Evolutionary conservation across 1,140 invertebrate genomes (phyloP).

Genomic region (Melanaphis sacchari): DNA sequence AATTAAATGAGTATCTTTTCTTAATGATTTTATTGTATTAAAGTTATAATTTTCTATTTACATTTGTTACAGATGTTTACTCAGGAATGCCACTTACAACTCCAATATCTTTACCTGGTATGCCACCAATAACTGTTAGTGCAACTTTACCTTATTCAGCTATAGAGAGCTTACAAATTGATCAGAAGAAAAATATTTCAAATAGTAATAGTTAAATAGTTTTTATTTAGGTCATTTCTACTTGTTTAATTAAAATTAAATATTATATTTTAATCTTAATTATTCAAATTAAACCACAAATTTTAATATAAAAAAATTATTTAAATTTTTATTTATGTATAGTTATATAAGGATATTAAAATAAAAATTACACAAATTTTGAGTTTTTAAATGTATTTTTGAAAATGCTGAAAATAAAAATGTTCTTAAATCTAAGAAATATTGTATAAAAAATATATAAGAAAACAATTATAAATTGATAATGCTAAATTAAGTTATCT

Average conservation of each 20-base stretch:
- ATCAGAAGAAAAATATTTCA: slow-evolving; percentile 57
- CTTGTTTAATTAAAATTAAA: slow-evolving; percentile 33
- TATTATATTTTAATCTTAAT: neutral
- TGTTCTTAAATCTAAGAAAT: neutral
- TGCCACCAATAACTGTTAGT: slow-evolving; percentile 83
- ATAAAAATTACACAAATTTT: slow-evolving; percentile 25
- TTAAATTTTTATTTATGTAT: slow-evolving; percentile 33
- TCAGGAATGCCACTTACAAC: slow-evolving; percentile 74
- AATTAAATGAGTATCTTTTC: neutral
- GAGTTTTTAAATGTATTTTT: neutral
- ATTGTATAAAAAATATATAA: slow-evolving; percentile 13
- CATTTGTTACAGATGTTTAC: slow-evolving; percentile 62
- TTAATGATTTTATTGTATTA: neutral
- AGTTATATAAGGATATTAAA: neutral
- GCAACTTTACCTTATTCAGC: slow-evolving; percentile 69
- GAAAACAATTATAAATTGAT: slow-evolving; percentile 22
- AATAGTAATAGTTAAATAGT: slow-evolving; percentile 49
- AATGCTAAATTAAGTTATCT: neutral
- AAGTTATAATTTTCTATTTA: neutral
- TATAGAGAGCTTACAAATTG: slow-evolving; percentile 62
- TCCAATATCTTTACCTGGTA: slow-evolving; percentile 77
- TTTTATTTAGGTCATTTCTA: slow-evolving; percentile 38
- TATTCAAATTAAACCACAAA: slow-evolving; percentile 30
- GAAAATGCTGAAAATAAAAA: slow-evolving; percentile 16
- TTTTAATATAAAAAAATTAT: slow-evolving; percentile 32